Percentiles rank a stretch among this genome's conserved stretches.
phyloP scores from a whole-genome alignment of 2,113 vertebrate species.

The Chitala chitala region DNA sequence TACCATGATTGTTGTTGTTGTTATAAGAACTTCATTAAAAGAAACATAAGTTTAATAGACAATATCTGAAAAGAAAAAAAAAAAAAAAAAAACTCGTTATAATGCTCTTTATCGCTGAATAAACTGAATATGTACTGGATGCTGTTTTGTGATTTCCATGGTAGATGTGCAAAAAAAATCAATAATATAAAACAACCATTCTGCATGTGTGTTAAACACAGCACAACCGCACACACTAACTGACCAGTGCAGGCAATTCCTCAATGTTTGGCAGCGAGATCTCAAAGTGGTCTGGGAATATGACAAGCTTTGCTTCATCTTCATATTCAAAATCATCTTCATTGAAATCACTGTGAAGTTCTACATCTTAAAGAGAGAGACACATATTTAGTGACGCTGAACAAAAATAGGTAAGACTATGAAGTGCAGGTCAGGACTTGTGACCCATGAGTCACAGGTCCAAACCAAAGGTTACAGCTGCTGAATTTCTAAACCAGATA shows the following conservation, averaged over 20 bases:
- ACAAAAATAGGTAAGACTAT: not conserved
- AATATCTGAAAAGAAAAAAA: too few species aligned
- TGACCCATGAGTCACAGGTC: not conserved
- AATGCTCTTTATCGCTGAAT: not conserved
- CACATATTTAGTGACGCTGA: too few species aligned
- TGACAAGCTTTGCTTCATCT: conserved; percentile 93
- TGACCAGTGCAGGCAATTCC: conserved; percentile 95
- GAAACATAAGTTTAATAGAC: too few species aligned
- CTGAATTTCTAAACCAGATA: not conserved
- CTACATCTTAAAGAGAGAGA: conserved; percentile 79
- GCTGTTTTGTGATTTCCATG: too few species aligned
- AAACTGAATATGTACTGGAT: not conserved
- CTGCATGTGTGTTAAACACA: conserved; percentile 36
- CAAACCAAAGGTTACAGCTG: conserved; percentile 8
- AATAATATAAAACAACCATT: conserved; percentile 22
- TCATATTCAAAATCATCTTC: conserved; percentile 91
- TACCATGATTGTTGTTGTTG: too few species aligned
- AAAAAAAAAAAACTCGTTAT: not conserved
- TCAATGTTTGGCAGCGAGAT: conserved; percentile 97
- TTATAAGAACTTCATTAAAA: too few species aligned
- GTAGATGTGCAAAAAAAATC: not conserved
- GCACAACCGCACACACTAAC: conserved; percentile 59
- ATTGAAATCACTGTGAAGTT: conserved; percentile 84
- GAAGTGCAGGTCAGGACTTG: not conserved
- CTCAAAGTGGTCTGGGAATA: conserved; percentile 98